These are phyloP conservation scores for Microlaimidae sp. DNA, from an alignment of 2,888 invertebrate species.

Conservation along the genomic window DNA sequence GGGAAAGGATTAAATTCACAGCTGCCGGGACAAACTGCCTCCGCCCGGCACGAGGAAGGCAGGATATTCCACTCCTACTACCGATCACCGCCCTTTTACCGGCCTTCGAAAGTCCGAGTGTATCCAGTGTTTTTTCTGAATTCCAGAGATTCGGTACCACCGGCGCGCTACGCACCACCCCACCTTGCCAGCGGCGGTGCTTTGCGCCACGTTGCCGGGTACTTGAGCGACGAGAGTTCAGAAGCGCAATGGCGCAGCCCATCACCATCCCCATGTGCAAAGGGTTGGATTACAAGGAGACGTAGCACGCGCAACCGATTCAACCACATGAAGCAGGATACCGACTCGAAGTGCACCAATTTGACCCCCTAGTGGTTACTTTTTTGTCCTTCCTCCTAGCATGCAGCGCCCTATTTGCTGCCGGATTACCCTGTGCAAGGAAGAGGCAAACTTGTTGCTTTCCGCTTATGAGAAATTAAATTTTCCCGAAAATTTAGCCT, in stretches of 20 bases:
- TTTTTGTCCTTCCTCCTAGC: slow-evolving; percentile 84
- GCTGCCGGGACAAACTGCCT: too few species aligned
- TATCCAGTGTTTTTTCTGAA: too few species aligned
- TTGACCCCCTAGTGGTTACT: slow-evolving; percentile 94
- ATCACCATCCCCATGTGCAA: slow-evolving; percentile 95
- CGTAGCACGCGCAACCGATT: slow-evolving; percentile 77
- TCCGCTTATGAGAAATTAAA: slow-evolving; percentile 71
- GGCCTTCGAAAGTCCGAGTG: too few species aligned
- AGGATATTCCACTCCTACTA: too few species aligned
- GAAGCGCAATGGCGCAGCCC: slow-evolving; percentile 63
- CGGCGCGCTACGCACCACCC: too few species aligned
- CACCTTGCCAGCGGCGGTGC: too few species aligned
- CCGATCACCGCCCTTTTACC: too few species aligned
- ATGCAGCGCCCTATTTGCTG: slow-evolving; percentile 87
- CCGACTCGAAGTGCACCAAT: slow-evolving; percentile 80
- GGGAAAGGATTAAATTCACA: too few species aligned
- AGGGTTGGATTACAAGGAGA: slow-evolving; percentile 32
- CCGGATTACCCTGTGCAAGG: slow-evolving; percentile 64
- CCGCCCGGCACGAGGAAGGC: too few species aligned
- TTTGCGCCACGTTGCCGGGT: too few species aligned
- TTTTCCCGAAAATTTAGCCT: slow-evolving; percentile 84
- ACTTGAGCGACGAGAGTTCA: too few species aligned
- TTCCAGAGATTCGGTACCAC: too few species aligned
- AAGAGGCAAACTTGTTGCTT: slow-evolving; percentile 71
- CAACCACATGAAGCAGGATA: slow-evolving; percentile 91